Percentiles rank a stretch among this genome's conserved stretches.
These are phyloP conservation scores for Etheostoma cragini DNA, from an alignment of 2,113 vertebrate genomes.

Conservation along the genomic window DNA sequence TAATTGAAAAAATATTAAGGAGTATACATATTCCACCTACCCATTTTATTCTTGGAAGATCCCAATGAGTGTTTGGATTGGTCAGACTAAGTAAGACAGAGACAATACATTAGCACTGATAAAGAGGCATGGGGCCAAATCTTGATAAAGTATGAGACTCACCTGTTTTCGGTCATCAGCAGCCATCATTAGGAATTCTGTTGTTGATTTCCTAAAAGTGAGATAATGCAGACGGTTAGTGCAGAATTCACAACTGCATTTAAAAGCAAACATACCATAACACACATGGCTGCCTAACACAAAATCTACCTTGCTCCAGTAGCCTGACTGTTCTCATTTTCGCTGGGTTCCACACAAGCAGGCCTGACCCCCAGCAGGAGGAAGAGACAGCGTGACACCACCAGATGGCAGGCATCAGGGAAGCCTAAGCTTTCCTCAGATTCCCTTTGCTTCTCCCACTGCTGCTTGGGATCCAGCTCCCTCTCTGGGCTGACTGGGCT, in stretches of 20 bases:
- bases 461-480: constrained; percentile 66
- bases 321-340: constrained; percentile 50
- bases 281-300: background rate
- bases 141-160: background rate
- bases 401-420: constrained; percentile 81
- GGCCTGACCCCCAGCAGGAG: constrained; percentile 84
- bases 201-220: constrained; percentile 67
- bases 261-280: background rate
- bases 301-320: constrained; percentile 67
- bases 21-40: constrained; percentile 61
- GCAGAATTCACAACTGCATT: background rate
- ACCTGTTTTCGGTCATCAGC: constrained; percentile 70
- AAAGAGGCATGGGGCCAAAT: background rate
- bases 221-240: constrained; percentile 15
- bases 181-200: constrained; percentile 47
- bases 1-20: background rate
- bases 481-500: constrained; percentile 79
- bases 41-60: constrained; percentile 81
- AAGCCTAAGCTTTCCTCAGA: constrained; percentile 80
- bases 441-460: constrained; percentile 68
- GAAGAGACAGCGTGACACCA: constrained; percentile 85
- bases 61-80: constrained; percentile 72
- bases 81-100: constrained; percentile 73
- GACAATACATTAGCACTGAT: constrained; percentile 27
- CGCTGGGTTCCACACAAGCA: constrained; percentile 80